Evolutionary conservation across 1,140 invertebrate genomes (phyloP).

Genomic region (Sycobia sp.): DNA sequence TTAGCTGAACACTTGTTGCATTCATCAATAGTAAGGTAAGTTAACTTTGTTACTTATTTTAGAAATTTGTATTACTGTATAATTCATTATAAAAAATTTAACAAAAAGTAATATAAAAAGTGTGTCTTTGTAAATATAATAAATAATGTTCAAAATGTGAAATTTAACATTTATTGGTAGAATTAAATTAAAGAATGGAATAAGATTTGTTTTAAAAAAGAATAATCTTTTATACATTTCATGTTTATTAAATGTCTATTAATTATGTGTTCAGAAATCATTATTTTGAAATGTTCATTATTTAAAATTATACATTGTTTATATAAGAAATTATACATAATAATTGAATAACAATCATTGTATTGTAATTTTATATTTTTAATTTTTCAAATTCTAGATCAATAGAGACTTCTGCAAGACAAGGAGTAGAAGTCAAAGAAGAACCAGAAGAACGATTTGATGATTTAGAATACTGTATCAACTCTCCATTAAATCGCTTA

Average conservation of each 20-base stretch:
- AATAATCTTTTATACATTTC: not conserved
- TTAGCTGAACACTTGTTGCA: slow-evolving; percentile 16
- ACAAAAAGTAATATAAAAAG: no score
- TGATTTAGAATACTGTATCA: slow-evolving; percentile 49
- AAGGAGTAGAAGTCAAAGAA: slow-evolving; percentile 49
- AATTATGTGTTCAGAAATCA: no score
- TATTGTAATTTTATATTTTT: not conserved
- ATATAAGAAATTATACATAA: no score
- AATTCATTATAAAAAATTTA: no score
- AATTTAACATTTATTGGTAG: no score
- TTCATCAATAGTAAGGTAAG: slow-evolving; percentile 16
- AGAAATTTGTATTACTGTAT: not conserved
- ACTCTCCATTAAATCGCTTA: slow-evolving; percentile 42
- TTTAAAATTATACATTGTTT: not conserved
- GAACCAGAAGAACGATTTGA: slow-evolving; percentile 53
- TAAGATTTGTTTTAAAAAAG: no score
- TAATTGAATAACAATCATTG: not conserved
- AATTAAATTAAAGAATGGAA: no score
- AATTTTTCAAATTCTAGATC: slow-evolving; percentile 11
- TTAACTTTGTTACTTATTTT: not conserved
- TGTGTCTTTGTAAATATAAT: no score
- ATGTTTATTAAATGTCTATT: no score
- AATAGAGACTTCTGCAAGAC: slow-evolving; percentile 5
- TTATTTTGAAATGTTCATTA: no score
- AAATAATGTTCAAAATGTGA: no score